Percentiles rank a stretch among this genome's conserved stretches.
phyloP scores from a whole-genome alignment of 2,888 invertebrate genomes.

The Maniola hyperantus region DNA sequence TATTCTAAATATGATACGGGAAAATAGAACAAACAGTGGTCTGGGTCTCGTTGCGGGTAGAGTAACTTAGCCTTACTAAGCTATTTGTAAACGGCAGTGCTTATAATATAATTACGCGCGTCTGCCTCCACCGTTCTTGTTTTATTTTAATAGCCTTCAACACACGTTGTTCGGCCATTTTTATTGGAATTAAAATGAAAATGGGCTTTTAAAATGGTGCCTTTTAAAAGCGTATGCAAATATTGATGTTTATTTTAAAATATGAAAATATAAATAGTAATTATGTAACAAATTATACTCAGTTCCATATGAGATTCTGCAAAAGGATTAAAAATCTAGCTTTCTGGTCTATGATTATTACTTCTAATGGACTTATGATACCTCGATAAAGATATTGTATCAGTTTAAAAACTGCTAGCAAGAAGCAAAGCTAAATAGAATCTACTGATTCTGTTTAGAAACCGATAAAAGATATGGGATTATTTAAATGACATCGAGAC shows the following conservation, averaged over 20 bases:
- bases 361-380: too few species aligned
- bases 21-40: not conserved
- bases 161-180: constrained; percentile 21
- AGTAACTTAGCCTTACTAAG: constrained; percentile 30
- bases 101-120: constrained; percentile 38
- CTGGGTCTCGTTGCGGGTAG: not conserved
- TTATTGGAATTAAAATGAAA: constrained; percentile 24
- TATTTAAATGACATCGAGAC: too few species aligned
- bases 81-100: constrained; percentile 34
- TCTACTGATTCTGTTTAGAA: too few species aligned
- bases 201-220: constrained; percentile 19
- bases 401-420: too few species aligned
- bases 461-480: too few species aligned
- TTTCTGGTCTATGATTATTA: not conserved
- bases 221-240: constrained; percentile 21
- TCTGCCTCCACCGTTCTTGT: constrained; percentile 28
- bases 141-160: constrained; percentile 36
- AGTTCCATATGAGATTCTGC: not conserved
- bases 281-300: not conserved
- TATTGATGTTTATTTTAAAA: constrained; percentile 17
- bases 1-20: not conserved
- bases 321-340: not conserved
- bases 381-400: too few species aligned
- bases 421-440: too few species aligned
- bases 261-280: constrained; percentile 4